A percentile compares a stretch with the other conserved stretches of the same genome.
These are phyloP conservation scores for Neosilurus hyrtlii DNA, from an alignment of 2,797 vertebrate species.

Conservation along the genomic window DNA sequence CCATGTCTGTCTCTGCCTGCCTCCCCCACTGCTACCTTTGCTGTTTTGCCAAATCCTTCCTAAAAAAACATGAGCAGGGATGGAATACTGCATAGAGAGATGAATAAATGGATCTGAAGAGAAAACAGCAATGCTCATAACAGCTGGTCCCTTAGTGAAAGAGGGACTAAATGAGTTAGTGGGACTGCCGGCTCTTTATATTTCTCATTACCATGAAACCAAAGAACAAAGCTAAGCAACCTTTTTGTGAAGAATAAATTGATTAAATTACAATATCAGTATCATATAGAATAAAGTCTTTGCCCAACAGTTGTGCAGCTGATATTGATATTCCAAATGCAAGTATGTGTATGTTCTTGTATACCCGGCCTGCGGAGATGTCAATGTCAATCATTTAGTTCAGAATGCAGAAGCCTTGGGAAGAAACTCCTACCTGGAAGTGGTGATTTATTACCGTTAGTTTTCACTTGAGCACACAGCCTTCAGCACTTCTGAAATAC, in stretches of 20 bases:
- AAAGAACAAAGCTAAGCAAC: neutral
- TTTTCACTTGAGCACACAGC: constrained; percentile 43
- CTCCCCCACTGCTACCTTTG: constrained; percentile 66
- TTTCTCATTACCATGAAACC: constrained; percentile 26
- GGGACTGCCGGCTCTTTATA: constrained; percentile 10
- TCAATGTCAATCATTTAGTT: constrained; percentile 54
- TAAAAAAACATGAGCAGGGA: constrained; percentile 29
- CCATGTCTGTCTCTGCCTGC: constrained; percentile 60
- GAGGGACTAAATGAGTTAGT: constrained; percentile 15
- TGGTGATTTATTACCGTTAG: constrained; percentile 58
- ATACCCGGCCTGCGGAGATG: constrained; percentile 24
- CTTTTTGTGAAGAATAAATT: constrained; percentile 6
- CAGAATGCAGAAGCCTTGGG: constrained; percentile 49
- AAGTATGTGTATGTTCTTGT: neutral
- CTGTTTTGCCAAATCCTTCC: constrained; percentile 61
- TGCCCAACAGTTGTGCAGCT: neutral
- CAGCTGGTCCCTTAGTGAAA: constrained; percentile 58
- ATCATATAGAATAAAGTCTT: neutral
- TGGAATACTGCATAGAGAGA: constrained; percentile 2
- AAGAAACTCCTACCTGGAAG: constrained; percentile 46
- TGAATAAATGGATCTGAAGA: constrained; percentile 22
- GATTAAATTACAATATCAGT: constrained; percentile 6
- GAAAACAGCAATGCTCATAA: constrained; percentile 48
- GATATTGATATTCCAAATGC: neutral
- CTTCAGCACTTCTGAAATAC: constrained; percentile 15